A percentile compares a stretch with the other conserved stretches of the same genome.
phyloP scores from a whole-genome alignment of 2,888 invertebrate species.

The Cynaeus angustus region DNA sequence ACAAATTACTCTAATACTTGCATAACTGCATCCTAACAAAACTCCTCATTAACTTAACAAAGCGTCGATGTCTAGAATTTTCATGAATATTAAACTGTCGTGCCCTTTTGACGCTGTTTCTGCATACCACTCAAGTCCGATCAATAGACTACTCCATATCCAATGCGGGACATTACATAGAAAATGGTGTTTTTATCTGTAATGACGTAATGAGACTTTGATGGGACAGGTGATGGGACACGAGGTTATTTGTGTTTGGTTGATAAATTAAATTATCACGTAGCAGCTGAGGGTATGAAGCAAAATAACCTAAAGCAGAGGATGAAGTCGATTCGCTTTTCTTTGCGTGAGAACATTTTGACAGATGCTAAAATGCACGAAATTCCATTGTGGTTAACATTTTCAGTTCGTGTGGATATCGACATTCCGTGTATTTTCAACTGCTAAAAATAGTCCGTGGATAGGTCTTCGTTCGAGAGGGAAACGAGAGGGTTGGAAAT shows the following conservation, averaged over 20 bases:
- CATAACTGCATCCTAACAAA: background rate
- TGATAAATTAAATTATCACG: slow-evolving; percentile 8
- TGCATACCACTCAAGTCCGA: background rate
- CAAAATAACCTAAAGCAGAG: background rate
- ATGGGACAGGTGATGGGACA: slow-evolving; percentile 14
- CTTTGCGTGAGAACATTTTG: background rate
- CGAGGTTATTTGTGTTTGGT: background rate
- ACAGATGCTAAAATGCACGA: background rate
- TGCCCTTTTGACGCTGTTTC: background rate
- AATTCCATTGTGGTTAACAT: slow-evolving; percentile 1
- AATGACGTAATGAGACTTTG: slow-evolving; percentile 16
- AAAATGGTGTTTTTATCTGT: slow-evolving; percentile 17
- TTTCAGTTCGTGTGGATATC: background rate
- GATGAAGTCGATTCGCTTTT: background rate
- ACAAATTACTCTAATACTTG: background rate
- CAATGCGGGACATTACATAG: background rate
- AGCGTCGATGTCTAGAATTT: background rate
- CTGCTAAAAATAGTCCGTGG: background rate
- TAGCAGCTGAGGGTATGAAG: background rate
- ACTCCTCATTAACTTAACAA: background rate
- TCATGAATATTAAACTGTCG: slow-evolving; percentile 3
- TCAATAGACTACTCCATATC: background rate
- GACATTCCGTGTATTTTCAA: background rate
- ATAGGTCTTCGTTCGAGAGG: no score
- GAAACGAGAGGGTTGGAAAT: background rate